Base-by-base conservation (phyloP, 2,113 vertebrate genomes). In the Empidonax traillii region DNA sequence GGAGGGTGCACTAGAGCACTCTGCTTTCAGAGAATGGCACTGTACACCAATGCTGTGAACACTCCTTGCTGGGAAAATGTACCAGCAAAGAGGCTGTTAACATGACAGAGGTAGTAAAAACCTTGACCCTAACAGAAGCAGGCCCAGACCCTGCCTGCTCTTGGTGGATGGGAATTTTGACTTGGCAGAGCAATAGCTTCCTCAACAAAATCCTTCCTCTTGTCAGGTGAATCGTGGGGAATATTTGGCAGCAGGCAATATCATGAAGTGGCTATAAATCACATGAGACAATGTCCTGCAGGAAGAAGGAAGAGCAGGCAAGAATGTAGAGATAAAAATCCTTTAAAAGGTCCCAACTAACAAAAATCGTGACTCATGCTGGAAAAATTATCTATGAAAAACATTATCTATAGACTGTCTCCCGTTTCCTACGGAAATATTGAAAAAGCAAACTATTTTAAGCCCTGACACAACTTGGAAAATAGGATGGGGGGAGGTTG, bases 261-360 rank as follows among this genome's bases (percentile, higher is more conserved):
- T 81, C 85, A 92, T 55, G 35, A 96, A 93, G 71, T 37, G 46
- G 28, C 37, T 68, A 81, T 90, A 94, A 93, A 96, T 96, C 88
- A 93, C 10, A 12, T 47, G 56, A 93, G 92, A 93, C 85, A 89
- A 95, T 66, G 76, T 92, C 86, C 92, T 89, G 71, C 39, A 96
- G 80, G 81, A 96, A 89, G 95, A 97, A 81, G 87, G 93, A 96
- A 94, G 69, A 73, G 44, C 49, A 81, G 58, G 27, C 56, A 96
- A 90, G 66, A 94, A 89, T 14, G 33, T 14, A 77, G 86, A 93
- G 95, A 96, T 92, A 94, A 96, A 91, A 87, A 55, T 24, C 47
- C 66, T 88, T 80, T 92, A 51, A 61, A 93, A 93, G 87, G 56
- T 61, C 49, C 71, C 47, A 88, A 72, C 49, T 74, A 62, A 96